phyloP scores from a whole-genome alignment of 2,888 invertebrate species.

The Meandrusa payeni region DNA sequence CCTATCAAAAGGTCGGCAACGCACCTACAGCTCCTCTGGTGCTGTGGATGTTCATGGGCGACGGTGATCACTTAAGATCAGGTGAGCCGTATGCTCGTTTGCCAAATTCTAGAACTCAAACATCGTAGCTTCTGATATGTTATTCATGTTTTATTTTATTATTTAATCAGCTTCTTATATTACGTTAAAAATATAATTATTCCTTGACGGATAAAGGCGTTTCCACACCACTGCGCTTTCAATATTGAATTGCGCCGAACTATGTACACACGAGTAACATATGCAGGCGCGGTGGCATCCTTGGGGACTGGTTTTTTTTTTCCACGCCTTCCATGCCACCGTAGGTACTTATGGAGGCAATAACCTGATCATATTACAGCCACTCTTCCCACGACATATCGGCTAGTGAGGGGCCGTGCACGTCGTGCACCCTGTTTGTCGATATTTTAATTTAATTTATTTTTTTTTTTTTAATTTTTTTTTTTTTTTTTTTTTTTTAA shows the following conservation, averaged over 20 bases:
- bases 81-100: too few species aligned
- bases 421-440: not conserved
- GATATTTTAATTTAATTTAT: too few species aligned
- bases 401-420: slow-evolving; percentile 9
- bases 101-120: too few species aligned
- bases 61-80: too few species aligned
- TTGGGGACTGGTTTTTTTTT: slow-evolving; percentile 18
- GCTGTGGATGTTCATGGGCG: too few species aligned
- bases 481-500: too few species aligned
- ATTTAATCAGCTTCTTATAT: too few species aligned
- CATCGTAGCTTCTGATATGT: too few species aligned
- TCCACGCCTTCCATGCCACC: slow-evolving; percentile 10
- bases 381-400: slow-evolving; percentile 20
- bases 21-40: too few species aligned
- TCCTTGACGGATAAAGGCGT: not conserved
- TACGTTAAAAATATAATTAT: slow-evolving; percentile 4
- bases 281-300: slow-evolving; percentile 17
- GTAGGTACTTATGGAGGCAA: slow-evolving; percentile 22
- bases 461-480: too few species aligned
- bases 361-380: slow-evolving; percentile 24
- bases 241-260: slow-evolving; percentile 17
- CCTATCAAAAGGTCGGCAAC: too few species aligned
- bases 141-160: too few species aligned
- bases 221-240: slow-evolving; percentile 9
- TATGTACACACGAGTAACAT: slow-evolving; percentile 4